Evolutionary conservation across 1,140 invertebrate genomes (phyloP), one percentile per base, ranked within the genome.

Genomic region (Episyrphus balteatus): DNA sequence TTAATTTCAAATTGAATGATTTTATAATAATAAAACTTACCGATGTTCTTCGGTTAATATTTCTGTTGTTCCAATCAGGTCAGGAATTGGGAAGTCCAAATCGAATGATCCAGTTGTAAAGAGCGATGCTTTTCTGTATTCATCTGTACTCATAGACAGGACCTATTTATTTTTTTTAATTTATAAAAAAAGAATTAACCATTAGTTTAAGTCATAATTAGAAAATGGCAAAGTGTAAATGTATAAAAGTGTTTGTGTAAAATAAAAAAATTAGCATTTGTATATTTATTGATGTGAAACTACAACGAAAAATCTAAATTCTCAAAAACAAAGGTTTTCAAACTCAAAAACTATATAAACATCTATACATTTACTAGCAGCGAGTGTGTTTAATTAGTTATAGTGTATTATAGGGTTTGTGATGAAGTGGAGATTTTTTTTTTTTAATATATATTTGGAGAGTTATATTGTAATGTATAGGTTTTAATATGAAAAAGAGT

Each of bases 21-120:
- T n/a, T 26, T 26, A 26, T 26, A 26, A 5, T 26, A 26, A 26
- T 5, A 33, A 42, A 42, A 33, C 51, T 59, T 66, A 77, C 76
- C 76, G 80, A 68, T 93, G 89, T 36, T 90, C 84, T 65, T 92
- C 88, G 48, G 82, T 84, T 48, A 96, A 73, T 55, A 96, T 92
- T 69, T 92, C 89, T 13, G 89, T 91, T 42, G 75, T 76, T 31
- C 86, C 87, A 49, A 89, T 80, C 47, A 96, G 75, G 59, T 96
- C 92, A 3, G 92, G 92, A 44, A 92, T 77, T 51, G 83, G 83
- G 40, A 89, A 75, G 55, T 92, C 89, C 59, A 87, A 75, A 69
- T 92, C 88, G 51, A 92, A 70, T 46, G 84, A 88, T 58, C 80
- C 81, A 52, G 81, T 84, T 38, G 82, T 80, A 70, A 89, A 88